Conservation (phyloP, 2,113 vertebrate species). For the Mandrillus leucophaeus region DNA sequence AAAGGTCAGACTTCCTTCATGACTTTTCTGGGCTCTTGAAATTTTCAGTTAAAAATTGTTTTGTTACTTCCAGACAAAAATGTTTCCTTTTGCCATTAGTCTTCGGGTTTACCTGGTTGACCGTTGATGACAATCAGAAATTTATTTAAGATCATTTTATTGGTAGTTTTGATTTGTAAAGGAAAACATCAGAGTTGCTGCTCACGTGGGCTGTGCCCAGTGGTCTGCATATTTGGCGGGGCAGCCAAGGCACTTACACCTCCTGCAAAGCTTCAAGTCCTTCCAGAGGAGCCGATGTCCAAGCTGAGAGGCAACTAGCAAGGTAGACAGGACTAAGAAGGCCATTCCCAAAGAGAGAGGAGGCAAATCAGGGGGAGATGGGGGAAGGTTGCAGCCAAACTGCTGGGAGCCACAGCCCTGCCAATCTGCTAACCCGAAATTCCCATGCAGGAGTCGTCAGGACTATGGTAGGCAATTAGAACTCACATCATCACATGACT, state of each 20-base stretch:
- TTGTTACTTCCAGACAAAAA: neutral
- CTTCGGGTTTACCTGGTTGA: neutral
- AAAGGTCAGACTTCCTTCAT: neutral
- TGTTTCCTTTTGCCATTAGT: neutral
- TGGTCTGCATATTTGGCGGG: neutral
- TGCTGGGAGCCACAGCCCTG: neutral
- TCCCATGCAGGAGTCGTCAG: neutral
- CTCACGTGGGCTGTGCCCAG: too few relatives aligned
- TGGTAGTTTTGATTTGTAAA: neutral
- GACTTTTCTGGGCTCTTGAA: neutral
- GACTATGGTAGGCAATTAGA: neutral
- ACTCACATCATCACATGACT: too few relatives aligned
- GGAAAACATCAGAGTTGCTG: neutral
- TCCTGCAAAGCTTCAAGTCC: neutral
- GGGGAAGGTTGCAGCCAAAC: too few relatives aligned
- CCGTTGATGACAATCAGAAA: neutral
- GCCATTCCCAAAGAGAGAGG: neutral
- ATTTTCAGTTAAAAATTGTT: neutral
- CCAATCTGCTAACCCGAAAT: neutral
- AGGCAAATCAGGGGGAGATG: neutral
- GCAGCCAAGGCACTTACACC: neutral
- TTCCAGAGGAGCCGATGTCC: neutral
- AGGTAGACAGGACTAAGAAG: neutral
- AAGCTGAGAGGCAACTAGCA: neutral
- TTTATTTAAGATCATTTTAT: neutral